A percentile compares a stretch with the other conserved stretches of the same genome.
Evolutionary conservation across 2,113 vertebrate genomes (phyloP).

Genomic region (Poeciliopsis occidentalis): DNA sequence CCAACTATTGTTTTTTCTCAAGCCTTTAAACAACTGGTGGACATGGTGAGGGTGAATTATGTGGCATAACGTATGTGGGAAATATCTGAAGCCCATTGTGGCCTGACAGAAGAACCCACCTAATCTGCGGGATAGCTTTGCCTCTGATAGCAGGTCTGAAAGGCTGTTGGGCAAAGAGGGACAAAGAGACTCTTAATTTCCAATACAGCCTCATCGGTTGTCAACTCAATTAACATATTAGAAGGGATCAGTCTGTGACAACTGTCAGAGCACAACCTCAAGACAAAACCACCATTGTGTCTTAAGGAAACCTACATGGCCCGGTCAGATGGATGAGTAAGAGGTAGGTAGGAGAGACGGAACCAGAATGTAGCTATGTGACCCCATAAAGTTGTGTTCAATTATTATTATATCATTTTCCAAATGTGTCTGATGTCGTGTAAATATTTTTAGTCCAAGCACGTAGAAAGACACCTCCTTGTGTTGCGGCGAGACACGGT

Average conservation of each 20-base stretch:
- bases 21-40: slow-evolving; percentile 39
- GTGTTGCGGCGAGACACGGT: slow-evolving; percentile 4
- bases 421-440: neutral
- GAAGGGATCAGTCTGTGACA: slow-evolving; percentile 73
- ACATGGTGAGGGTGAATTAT: slow-evolving; percentile 57
- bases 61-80: slow-evolving; percentile 75
- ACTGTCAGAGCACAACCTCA: slow-evolving; percentile 73
- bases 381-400: slow-evolving; percentile 4
- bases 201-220: slow-evolving; percentile 70
- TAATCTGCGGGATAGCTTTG: slow-evolving; percentile 71
- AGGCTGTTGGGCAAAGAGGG: slow-evolving; percentile 63
- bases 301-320: slow-evolving; percentile 63
- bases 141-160: slow-evolving; percentile 66
- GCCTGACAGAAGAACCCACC: slow-evolving; percentile 54
- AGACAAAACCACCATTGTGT: slow-evolving; percentile 72
- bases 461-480: neutral
- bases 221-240: slow-evolving; percentile 75
- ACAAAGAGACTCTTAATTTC: slow-evolving; percentile 76
- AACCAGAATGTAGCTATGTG: slow-evolving; percentile 8
- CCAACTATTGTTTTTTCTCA: slow-evolving; percentile 52
- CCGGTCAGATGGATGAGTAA: slow-evolving; percentile 39
- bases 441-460: slow-evolving; percentile 1
- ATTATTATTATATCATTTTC: slow-evolving; percentile 4
- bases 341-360: slow-evolving; percentile 43
- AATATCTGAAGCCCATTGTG: slow-evolving; percentile 72